Evolutionary conservation across 2,888 invertebrate genomes (phyloP), one percentile per base, ranked within the genome.

Genomic region (Antitype chi): DNA sequence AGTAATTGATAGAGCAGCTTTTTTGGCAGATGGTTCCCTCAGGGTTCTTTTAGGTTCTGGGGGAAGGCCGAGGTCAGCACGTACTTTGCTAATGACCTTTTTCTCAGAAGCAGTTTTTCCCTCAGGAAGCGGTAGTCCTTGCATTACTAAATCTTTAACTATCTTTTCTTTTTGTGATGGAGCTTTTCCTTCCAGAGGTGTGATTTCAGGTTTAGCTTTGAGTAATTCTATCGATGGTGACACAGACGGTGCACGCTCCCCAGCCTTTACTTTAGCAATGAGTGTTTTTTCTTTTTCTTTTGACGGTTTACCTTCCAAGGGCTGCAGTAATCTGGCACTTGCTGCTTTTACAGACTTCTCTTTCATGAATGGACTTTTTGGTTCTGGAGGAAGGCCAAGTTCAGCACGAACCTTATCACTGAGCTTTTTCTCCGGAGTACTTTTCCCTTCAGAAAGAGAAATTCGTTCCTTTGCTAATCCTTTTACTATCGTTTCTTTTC

Each of bases 401-500:
- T 59, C 57, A 17, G 17, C 28, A 1, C 59, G 49, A 0, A 49
- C 28, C 5, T 66, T 66, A 0, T 66, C 66, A 0, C 4, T 49
- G 0, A 66, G 1, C 49, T 49, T 66, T 49, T 66, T 66, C 2
- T 66, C 49, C 0, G 66, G 49, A 0, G 28, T 8, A 49, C 15
- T 28, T 49, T 49, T 66, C 0, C 0, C 66, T 1, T 28, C 49
- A 0, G 66, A 49, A 8, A 66, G 38, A 38, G 38, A 2, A 38
- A 38, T 38, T 38, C 38, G 38, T 38, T 38, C 38, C 38, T 38
- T 38, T 28, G 28, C 28, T 6, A 60, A 11, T 60, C 76, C 72
- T 76, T 38, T 70, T 5, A 86, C 38, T 8, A 83, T 79, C 49
- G 79, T 85, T 74, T 83, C 82, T 78, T 83, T 85, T 60, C 59